Percentiles rank a stretch among this genome's conserved stretches.
phyloP scores from a whole-genome alignment of 2,797 vertebrate genomes.

The Dicrostonyx torquatus region DNA sequence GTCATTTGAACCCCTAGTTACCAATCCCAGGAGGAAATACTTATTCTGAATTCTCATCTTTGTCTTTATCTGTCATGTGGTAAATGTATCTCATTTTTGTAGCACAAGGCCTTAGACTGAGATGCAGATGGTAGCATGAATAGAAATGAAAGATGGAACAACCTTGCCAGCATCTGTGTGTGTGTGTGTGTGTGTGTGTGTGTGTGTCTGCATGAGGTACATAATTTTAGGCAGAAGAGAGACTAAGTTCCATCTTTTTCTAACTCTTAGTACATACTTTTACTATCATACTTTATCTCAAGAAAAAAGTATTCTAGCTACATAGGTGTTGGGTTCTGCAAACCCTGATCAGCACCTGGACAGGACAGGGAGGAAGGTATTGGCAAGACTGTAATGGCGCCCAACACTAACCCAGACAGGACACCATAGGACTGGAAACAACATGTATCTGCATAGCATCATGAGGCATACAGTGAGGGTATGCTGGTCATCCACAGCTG shows the following conservation, averaged over 20 bases:
- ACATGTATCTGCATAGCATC: not conserved
- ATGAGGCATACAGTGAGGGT: not conserved
- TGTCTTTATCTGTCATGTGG: not conserved
- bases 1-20: not conserved
- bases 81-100: not conserved
- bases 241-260: not conserved
- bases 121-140: not conserved
- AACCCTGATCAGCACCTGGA: not conserved
- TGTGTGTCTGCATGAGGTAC: not conserved
- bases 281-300: not conserved
- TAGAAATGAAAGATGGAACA: not conserved
- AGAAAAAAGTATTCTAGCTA: not conserved
- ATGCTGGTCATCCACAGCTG: not conserved
- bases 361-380: not conserved
- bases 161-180: too few relatives aligned
- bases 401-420: not conserved
- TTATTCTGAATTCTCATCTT: not conserved
- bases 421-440: not conserved
- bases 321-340: not conserved
- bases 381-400: rapidly evolving
- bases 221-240: not conserved
- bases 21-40: not conserved
- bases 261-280: not conserved
- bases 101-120: not conserved
- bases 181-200: not conserved